Conservation (phyloP, 2,888 invertebrate species). For the Allacma fusca region DNA sequence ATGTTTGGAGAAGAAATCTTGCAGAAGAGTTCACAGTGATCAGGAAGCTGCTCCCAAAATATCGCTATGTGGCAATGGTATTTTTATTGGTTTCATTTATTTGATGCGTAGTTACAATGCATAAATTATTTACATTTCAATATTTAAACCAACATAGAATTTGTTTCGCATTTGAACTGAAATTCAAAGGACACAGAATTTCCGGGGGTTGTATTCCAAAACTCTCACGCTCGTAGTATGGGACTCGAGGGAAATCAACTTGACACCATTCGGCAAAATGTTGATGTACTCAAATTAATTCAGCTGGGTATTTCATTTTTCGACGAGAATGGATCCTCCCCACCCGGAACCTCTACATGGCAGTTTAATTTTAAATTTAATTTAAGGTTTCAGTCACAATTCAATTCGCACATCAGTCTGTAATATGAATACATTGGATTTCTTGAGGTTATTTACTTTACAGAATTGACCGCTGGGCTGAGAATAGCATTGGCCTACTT, state of each 20-base stretch:
- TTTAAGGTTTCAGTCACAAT: constrained; percentile 65
- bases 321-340: constrained; percentile 67
- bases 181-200: constrained; percentile 62
- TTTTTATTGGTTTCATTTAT: no score
- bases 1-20: constrained; percentile 97
- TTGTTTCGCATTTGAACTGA: no score
- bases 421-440: no score
- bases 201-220: constrained; percentile 65
- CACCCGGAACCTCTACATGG: constrained; percentile 66
- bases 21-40: constrained; percentile 96
- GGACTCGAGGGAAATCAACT: constrained; percentile 61
- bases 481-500: constrained; percentile 47
- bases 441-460: no score
- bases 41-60: constrained; percentile 74
- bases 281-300: constrained; percentile 69
- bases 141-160: no score
- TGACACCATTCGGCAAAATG: constrained; percentile 67
- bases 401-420: no score
- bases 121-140: no score
- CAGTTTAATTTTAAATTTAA: constrained; percentile 71
- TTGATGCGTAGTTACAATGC: no score
- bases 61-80: constrained; percentile 70
- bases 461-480: constrained; percentile 43
- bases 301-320: constrained; percentile 68
- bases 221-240: constrained; percentile 44